Percentiles rank a stretch among this genome's conserved stretches.
These are phyloP conservation scores for Sclerurus mexicanus DNA, from an alignment of 2,113 vertebrate genomes.

Conservation along the genomic window DNA sequence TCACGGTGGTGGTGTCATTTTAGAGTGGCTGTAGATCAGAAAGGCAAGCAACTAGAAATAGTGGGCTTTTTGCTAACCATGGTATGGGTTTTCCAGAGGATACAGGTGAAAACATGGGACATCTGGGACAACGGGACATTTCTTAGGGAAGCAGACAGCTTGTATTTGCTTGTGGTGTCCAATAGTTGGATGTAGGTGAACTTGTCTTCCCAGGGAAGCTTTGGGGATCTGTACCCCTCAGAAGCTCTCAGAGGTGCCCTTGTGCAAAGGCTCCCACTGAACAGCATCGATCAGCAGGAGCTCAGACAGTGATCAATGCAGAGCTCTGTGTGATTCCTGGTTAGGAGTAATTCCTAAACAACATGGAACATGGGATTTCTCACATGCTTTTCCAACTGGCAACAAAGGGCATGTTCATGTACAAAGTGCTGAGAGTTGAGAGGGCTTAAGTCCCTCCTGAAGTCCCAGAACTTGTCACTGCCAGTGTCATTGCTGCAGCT, in stretches of 20 bases:
- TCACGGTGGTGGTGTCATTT: accelerated
- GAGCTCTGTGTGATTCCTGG: neutral
- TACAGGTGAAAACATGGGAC: accelerated
- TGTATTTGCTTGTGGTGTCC: neutral
- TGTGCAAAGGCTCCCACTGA: neutral
- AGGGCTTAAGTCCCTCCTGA: neutral
- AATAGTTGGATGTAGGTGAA: neutral
- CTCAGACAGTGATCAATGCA: neutral
- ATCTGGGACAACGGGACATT: neutral
- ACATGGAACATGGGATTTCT: neutral
- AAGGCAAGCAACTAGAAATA: neutral
- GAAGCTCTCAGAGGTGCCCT: neutral
- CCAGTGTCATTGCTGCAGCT: neutral
- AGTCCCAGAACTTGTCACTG: neutral
- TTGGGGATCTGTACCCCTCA: neutral
- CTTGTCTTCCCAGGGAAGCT: neutral
- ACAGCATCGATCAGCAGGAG: accelerated
- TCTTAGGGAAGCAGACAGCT: neutral
- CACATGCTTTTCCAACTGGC: accelerated
- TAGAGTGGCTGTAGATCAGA: neutral
- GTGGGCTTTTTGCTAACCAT: neutral
- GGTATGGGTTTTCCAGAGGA: neutral
- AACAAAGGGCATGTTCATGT: accelerated
- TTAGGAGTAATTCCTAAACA: neutral
- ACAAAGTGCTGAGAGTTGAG: neutral